phyloP scores from a whole-genome alignment of 2,797 vertebrate species.

The Lepilemur septentrionalis region DNA sequence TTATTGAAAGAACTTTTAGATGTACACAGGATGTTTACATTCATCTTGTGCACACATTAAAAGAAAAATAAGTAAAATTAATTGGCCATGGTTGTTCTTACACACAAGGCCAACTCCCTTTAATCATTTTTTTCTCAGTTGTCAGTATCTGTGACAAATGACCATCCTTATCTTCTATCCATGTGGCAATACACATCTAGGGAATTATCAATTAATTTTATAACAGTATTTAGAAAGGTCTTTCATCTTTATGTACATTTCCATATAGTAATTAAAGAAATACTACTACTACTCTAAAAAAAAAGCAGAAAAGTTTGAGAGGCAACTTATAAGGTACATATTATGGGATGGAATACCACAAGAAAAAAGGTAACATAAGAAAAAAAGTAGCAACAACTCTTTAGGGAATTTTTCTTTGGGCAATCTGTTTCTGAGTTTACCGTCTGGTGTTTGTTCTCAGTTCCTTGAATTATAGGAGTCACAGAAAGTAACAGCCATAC shows the following conservation, averaged over 20 bases:
- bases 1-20: background rate
- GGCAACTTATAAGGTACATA: background rate
- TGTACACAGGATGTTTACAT: background rate
- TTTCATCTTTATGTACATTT: background rate
- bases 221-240: background rate
- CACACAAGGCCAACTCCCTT: background rate
- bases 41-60: background rate
- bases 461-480: background rate
- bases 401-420: background rate
- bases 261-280: background rate
- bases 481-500: background rate
- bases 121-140: background rate
- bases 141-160: background rate
- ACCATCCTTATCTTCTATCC: background rate
- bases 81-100: background rate
- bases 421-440: slow-evolving; percentile 27
- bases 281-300: background rate
- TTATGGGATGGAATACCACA: background rate
- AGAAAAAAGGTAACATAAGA: background rate
- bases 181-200: background rate
- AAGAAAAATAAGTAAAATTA: slow-evolving; percentile 17
- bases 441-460: slow-evolving; percentile 35
- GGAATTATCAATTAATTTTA: background rate
- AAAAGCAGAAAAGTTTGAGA: background rate
- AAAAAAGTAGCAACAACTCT: background rate